A percentile compares a stretch with the other conserved stretches of the same genome.
Conservation (phyloP, 1,140 invertebrate genomes). For the Apolygus lucorum region DNA sequence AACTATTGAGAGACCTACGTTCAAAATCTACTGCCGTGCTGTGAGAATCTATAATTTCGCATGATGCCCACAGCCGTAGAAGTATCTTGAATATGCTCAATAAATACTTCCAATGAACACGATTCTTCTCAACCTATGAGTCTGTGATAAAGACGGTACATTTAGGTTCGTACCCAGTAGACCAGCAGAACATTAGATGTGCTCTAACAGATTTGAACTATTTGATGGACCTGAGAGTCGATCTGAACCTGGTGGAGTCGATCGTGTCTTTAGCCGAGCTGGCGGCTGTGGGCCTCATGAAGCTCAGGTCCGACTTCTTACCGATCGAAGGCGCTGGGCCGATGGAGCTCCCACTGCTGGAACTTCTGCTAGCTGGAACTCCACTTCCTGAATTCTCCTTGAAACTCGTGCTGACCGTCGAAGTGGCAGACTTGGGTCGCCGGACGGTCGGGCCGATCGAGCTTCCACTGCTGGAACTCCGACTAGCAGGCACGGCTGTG, state of each 20-base stretch:
- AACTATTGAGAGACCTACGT: too few species aligned
- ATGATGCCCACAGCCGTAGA: too few species aligned
- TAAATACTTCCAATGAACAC: too few species aligned
- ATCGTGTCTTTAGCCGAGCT: conserved; percentile 48
- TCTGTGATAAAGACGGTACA: too few species aligned
- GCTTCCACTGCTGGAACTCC: conserved; percentile 62
- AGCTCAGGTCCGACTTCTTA: conserved; percentile 42
- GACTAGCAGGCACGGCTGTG: conserved; percentile 51
- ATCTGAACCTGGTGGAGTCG: conserved; percentile 29
- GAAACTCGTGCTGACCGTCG: conserved; percentile 36
- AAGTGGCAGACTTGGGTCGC: conserved; percentile 26
- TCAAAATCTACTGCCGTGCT: too few species aligned
- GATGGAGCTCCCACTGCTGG: conserved; percentile 60
- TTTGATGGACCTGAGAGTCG: conserved; percentile 31
- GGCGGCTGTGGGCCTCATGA: conserved; percentile 54
- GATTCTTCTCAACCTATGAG: too few species aligned
- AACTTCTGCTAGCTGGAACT: conserved; percentile 58
- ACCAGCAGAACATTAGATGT: too few species aligned
- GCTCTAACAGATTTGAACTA: too few species aligned
- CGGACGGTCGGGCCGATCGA: conserved; percentile 46
- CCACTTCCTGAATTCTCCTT: conserved; percentile 41
- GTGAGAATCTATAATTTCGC: too few species aligned
- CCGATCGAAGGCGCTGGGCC: conserved; percentile 39
- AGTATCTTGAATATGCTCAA: too few species aligned
- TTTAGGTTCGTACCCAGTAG: too few species aligned